Percentiles rank a stretch among this genome's conserved stretches.
Conservation (phyloP, 2,797 vertebrate species). For the Malurus splendens region DNA sequence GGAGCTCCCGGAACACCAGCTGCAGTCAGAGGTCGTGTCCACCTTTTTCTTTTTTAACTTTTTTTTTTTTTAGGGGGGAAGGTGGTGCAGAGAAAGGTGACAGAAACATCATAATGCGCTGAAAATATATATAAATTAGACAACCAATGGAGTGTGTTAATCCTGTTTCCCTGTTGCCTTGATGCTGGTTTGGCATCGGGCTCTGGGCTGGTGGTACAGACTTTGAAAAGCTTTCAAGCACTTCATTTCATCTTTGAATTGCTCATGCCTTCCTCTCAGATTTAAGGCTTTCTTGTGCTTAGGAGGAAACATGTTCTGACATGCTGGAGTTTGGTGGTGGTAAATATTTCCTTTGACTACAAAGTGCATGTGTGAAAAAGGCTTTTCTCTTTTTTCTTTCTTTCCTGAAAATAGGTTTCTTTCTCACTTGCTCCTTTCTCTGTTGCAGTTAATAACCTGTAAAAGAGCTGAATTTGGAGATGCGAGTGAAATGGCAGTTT, state of each 20-base stretch:
- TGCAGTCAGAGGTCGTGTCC: background rate
- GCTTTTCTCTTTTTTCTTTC: background rate
- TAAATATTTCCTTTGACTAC: constrained; percentile 23
- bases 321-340: background rate
- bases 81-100: fast-evolving
- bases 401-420: background rate
- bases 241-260: background rate
- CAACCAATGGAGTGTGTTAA: background rate
- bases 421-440: background rate
- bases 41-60: background rate
- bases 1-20: background rate
- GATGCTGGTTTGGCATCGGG: background rate
- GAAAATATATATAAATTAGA: background rate
- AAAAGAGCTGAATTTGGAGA: background rate
- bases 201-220: background rate
- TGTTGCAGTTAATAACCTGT: background rate
- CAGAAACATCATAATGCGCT: background rate
- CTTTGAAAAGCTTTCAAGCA: background rate
- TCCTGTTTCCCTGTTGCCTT: background rate
- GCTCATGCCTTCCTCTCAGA: background rate
- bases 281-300: background rate
- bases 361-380: background rate
- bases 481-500: background rate
- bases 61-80: fast-evolving
- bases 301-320: background rate